phyloP scores from a whole-genome alignment of 1,140 invertebrate species.

The Drosophila athabasca region DNA sequence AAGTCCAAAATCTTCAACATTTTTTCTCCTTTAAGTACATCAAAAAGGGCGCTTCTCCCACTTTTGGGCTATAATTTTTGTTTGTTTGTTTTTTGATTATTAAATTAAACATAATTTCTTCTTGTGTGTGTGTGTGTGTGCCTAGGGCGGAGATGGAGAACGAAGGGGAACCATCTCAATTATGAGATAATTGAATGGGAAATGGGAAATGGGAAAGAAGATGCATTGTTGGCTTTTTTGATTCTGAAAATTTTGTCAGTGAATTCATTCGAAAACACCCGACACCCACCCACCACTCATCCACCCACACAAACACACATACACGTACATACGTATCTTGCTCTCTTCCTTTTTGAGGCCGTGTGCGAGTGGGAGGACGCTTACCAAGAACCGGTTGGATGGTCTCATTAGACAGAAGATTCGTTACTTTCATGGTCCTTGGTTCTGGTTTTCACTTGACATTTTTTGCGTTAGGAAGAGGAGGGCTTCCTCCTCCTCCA shows the following conservation, averaged over 20 bases:
- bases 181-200: constrained; percentile 21
- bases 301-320: too few species aligned
- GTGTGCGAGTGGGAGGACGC: not conserved
- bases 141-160: not conserved
- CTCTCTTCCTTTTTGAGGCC: too few species aligned
- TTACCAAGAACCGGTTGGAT: constrained; percentile 43
- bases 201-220: constrained; percentile 2
- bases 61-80: constrained; percentile 4
- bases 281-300: too few species aligned
- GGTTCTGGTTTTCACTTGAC: constrained; percentile 59
- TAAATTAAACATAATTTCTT: constrained; percentile 19
- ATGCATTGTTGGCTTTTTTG: not conserved
- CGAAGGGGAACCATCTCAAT: constrained; percentile 10
- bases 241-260: too few species aligned
- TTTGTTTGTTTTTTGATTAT: constrained; percentile 23
- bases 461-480: constrained; percentile 22
- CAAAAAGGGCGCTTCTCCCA: too few species aligned
- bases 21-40: too few species aligned
- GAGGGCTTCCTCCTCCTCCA: not conserved
- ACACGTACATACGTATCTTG: too few species aligned
- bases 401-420: constrained; percentile 67
- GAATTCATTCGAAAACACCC: too few species aligned
- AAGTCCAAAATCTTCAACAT: too few species aligned
- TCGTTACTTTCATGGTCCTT: constrained; percentile 66
- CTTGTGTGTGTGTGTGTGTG: not conserved